These are phyloP conservation scores for Diachrysia chrysitis DNA, from an alignment of 2,888 invertebrate species.

Conservation along the genomic window DNA sequence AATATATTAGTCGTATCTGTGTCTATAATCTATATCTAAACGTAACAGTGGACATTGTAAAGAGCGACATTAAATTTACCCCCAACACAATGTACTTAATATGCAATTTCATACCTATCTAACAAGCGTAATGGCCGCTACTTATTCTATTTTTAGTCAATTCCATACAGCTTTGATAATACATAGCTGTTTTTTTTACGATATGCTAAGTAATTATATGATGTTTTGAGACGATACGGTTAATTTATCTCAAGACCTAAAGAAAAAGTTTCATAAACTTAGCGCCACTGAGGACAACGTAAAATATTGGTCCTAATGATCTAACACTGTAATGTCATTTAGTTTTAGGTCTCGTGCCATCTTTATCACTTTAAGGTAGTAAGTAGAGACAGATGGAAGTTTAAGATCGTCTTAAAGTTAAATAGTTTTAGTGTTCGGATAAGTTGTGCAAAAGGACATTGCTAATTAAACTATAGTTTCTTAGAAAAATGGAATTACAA, in stretches of 20 bases:
- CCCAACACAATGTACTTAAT: background rate
- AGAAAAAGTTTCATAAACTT: background rate
- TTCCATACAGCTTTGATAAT: background rate
- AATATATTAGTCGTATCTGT: background rate
- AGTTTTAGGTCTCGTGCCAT: too few relatives aligned
- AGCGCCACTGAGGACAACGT: background rate
- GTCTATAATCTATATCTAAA: background rate
- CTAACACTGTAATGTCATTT: too few relatives aligned
- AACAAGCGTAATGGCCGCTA: background rate
- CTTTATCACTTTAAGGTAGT: too few relatives aligned
- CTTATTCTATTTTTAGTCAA: background rate
- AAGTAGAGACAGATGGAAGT: too few relatives aligned
- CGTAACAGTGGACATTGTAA: background rate
- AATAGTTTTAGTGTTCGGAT: too few relatives aligned
- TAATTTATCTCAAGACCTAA: background rate
- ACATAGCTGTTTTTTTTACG: background rate
- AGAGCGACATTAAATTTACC: background rate
- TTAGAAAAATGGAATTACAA: too few relatives aligned
- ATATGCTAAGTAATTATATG: conserved; percentile 2
- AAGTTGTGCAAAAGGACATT: too few relatives aligned
- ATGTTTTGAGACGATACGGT: background rate
- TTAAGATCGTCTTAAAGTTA: too few relatives aligned
- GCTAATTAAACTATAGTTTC: too few relatives aligned
- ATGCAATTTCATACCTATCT: background rate
- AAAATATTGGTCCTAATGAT: too few relatives aligned